These are phyloP conservation scores for Torymus tubicola DNA, from an alignment of 2,888 invertebrate species.

Conservation along the genomic window DNA sequence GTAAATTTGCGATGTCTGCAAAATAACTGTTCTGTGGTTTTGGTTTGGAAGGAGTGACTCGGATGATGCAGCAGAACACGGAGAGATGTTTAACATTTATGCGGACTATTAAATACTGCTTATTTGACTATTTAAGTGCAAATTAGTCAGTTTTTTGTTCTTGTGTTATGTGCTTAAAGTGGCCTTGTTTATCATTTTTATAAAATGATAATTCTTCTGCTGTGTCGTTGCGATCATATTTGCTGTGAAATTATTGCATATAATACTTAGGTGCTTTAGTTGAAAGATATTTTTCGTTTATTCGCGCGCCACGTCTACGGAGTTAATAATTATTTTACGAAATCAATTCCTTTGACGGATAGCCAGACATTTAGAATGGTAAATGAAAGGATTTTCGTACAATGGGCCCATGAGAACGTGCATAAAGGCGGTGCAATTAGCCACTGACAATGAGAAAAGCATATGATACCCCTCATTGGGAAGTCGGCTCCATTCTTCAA, in stretches of 20 bases:
- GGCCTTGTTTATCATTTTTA: slow-evolving; percentile 1
- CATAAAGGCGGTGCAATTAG: slow-evolving; percentile 8
- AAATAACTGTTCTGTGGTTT: neutral
- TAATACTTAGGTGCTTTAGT: slow-evolving; percentile 37
- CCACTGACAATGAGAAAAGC: slow-evolving; percentile 6
- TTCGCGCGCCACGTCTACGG: slow-evolving; percentile 10
- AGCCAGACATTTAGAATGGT: neutral
- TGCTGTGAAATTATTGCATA: slow-evolving; percentile 23
- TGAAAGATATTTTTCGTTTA: slow-evolving; percentile 4
- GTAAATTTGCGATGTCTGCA: too few species aligned
- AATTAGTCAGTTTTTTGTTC: neutral
- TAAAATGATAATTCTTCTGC: slow-evolving; percentile 7
- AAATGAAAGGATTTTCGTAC: too few species aligned
- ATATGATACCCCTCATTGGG: slow-evolving; percentile 21
- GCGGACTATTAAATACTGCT: slow-evolving; percentile 4
- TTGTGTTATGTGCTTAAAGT: neutral
- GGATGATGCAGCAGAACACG: neutral
- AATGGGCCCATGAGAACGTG: slow-evolving; percentile 11
- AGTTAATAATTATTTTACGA: slow-evolving; percentile 35
- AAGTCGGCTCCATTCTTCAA: slow-evolving; percentile 23
- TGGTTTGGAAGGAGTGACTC: neutral
- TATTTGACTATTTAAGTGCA: slow-evolving; percentile 6
- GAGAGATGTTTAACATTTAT: neutral
- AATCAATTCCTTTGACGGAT: slow-evolving; percentile 2
- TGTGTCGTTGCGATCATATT: slow-evolving; percentile 10